Conservation (phyloP, 2,113 vertebrate species). For the Calypte anna region DNA sequence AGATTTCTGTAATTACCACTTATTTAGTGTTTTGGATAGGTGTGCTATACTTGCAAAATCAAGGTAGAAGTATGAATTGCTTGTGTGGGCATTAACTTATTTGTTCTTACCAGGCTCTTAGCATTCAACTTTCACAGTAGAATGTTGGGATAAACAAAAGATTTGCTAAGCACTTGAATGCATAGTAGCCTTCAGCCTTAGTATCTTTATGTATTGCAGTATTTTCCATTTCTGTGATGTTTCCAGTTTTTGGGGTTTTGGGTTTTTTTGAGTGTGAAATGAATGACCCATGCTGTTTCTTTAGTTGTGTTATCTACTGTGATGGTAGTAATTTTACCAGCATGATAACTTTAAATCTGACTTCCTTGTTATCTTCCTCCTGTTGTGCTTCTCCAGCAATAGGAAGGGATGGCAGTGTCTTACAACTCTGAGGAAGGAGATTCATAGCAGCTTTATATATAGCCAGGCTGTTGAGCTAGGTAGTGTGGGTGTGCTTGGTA, state of each 20-base stretch:
- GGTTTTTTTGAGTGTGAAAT: neutral
- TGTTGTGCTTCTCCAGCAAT: neutral
- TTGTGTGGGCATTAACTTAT: fast-evolving
- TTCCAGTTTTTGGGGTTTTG: neutral
- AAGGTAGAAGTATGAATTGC: neutral
- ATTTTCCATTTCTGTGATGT: neutral
- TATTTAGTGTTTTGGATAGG: neutral
- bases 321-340: neutral
- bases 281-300: neutral
- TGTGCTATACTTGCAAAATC: neutral
- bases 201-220: neutral
- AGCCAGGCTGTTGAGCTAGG: neutral
- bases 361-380: neutral
- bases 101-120: neutral
- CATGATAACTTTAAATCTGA: neutral
- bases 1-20: neutral
- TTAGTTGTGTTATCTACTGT: fast-evolving
- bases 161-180: neutral
- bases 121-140: neutral
- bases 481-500: fast-evolving
- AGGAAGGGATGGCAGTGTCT: neutral
- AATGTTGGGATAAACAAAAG: neutral
- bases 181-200: neutral
- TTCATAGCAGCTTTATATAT: neutral
- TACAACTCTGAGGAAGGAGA: neutral